Conservation (phyloP, 2,113 vertebrate genomes). For the Nothoprocta perdicaria region DNA sequence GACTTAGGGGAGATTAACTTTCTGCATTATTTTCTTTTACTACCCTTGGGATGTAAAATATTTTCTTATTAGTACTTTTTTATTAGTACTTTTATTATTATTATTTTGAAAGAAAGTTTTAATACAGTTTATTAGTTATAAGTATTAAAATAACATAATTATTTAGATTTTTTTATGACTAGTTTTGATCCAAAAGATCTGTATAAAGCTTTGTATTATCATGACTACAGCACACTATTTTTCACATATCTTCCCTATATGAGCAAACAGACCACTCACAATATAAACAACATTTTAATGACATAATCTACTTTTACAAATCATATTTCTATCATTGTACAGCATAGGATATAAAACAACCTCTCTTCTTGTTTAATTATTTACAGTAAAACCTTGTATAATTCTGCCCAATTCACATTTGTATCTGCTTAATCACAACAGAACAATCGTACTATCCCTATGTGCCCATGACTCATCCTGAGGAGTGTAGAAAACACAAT, state of each 20-base stretch:
- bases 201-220: neutral
- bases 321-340: neutral
- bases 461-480: fast-evolving
- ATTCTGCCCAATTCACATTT: fast-evolving
- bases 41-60: neutral
- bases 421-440: neutral
- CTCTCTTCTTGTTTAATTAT: neutral
- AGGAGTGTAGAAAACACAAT: fast-evolving
- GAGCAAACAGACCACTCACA: neutral
- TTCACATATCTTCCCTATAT: neutral
- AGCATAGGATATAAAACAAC: neutral
- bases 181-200: neutral
- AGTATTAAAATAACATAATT: too few relatives aligned
- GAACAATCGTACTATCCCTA: fast-evolving
- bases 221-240: neutral
- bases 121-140: neutral
- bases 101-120: neutral
- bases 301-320: neutral
- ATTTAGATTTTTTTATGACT: too few relatives aligned
- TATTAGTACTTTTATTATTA: neutral
- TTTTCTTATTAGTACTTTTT: neutral
- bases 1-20: fast-evolving
- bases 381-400: neutral
- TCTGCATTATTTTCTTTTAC: neutral
- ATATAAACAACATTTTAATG: neutral